Evolutionary conservation across 2,797 vertebrate genomes (phyloP).

Genomic region (Podarcis siculus): DNA sequence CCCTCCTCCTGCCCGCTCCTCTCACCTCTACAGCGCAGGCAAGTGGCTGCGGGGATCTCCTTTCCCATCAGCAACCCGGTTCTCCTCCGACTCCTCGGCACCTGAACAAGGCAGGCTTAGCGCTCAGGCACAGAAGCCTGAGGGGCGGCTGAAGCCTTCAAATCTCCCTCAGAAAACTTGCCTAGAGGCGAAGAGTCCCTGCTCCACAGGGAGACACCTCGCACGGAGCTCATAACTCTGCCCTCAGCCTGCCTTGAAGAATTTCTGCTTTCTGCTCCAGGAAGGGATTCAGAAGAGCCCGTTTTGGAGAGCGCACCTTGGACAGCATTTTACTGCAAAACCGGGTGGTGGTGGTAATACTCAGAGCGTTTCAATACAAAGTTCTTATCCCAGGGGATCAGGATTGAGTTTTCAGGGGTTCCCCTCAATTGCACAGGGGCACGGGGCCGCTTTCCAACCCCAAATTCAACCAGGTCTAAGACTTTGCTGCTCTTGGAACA

Average conservation of each 20-base stretch:
- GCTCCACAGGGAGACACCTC: not conserved
- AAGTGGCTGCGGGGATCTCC: too few species aligned
- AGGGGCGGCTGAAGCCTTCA: not conserved
- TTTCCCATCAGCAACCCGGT: not conserved
- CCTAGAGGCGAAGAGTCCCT: not conserved
- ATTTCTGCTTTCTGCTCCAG: not conserved
- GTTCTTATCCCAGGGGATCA: not conserved
- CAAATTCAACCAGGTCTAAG: not conserved
- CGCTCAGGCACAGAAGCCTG: too few species aligned
- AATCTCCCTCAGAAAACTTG: not conserved
- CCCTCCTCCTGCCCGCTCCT: too few species aligned
- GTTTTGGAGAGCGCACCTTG: not conserved
- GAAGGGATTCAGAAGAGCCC: not conserved
- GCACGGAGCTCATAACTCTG: too few species aligned
- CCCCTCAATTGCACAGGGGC: too few species aligned
- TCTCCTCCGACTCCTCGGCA: too few species aligned
- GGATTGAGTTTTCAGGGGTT: not conserved
- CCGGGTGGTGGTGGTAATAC: not conserved
- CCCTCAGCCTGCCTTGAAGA: not conserved
- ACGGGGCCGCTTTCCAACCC: not conserved
- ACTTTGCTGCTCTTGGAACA: not conserved
- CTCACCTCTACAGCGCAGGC: too few species aligned
- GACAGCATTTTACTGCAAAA: not conserved
- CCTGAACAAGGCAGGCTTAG: too few species aligned
- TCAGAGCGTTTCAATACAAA: not conserved